phyloP scores from a whole-genome alignment of 1,140 invertebrate species.

The Pseudomyrmex dendroicus region DNA sequence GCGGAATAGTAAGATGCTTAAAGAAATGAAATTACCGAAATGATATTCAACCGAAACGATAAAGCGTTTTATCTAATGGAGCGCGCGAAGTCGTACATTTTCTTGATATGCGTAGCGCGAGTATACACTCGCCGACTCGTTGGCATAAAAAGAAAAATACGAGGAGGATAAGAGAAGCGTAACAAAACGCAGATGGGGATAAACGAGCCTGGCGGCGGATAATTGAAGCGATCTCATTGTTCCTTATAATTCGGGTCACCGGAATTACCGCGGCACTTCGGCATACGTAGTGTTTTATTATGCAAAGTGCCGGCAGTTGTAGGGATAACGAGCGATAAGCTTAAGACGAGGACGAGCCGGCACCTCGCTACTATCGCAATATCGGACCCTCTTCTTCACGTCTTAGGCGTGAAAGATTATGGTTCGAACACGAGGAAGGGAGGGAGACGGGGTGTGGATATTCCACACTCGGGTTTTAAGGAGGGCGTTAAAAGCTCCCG shows the following conservation, averaged over 20 bases:
- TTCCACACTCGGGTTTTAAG: slow-evolving; percentile 42
- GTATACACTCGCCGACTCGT: background rate
- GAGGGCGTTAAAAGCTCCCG: slow-evolving; percentile 45
- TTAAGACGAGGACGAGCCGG: slow-evolving; percentile 47
- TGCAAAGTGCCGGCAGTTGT: slow-evolving; percentile 63
- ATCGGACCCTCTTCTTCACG: slow-evolving; percentile 56
- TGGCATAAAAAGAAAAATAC: slow-evolving; percentile 33
- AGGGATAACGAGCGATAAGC: slow-evolving; percentile 69
- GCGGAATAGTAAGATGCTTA: slow-evolving; percentile 32
- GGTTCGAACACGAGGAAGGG: background rate
- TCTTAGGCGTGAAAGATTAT: slow-evolving; percentile 59
- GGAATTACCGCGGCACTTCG: slow-evolving; percentile 50
- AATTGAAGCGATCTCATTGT: slow-evolving; percentile 66
- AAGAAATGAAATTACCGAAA: slow-evolving; percentile 20
- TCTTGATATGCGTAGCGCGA: background rate
- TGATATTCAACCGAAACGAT: slow-evolving; percentile 17
- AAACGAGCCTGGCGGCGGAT: slow-evolving; percentile 35
- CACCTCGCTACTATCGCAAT: slow-evolving; percentile 51
- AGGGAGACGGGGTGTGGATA: slow-evolving; percentile 29
- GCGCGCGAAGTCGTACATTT: slow-evolving; percentile 15
- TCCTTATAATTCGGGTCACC: slow-evolving; percentile 63
- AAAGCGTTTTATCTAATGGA: slow-evolving; percentile 27
- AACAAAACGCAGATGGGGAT: slow-evolving; percentile 32
- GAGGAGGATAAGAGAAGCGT: background rate
- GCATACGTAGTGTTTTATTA: slow-evolving; percentile 69